Conservation (phyloP, 2,888 invertebrate genomes). For the Ernsta delagoae region DNA sequence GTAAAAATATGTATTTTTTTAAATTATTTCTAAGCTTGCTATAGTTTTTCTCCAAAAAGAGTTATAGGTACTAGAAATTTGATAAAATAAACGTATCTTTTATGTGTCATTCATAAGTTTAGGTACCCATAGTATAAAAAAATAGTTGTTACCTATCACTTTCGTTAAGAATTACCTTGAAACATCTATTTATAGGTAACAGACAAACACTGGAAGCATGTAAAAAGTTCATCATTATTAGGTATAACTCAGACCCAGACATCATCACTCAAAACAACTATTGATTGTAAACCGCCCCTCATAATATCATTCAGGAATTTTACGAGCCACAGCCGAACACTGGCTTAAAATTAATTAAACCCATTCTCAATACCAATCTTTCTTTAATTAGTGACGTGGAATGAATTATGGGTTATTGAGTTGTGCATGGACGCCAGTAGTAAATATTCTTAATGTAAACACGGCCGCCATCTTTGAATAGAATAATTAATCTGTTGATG, state of each 20-base stretch:
- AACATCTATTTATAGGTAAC: no score
- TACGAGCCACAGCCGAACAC: constrained; percentile 51
- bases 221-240: no score
- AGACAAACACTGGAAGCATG: no score
- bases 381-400: constrained; percentile 67
- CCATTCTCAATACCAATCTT: constrained; percentile 57
- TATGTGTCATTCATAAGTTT: no score
- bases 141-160: no score
- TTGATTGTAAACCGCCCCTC: not conserved
- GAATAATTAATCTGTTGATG: constrained; percentile 6
- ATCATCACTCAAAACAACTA: not conserved
- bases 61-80: no score
- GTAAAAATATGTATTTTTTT: no score
- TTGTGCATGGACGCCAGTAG: constrained; percentile 41
- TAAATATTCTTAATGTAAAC: constrained; percentile 47
- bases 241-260: not conserved
- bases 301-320: constrained; percentile 42
- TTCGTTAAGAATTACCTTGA: no score
- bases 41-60: no score
- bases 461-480: constrained; percentile 48
- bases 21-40: no score
- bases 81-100: no score
- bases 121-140: no score
- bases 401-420: constrained; percentile 72
- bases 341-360: constrained; percentile 65